Conservation (phyloP, 2,888 invertebrate genomes). For the Dilophus febrilis region DNA sequence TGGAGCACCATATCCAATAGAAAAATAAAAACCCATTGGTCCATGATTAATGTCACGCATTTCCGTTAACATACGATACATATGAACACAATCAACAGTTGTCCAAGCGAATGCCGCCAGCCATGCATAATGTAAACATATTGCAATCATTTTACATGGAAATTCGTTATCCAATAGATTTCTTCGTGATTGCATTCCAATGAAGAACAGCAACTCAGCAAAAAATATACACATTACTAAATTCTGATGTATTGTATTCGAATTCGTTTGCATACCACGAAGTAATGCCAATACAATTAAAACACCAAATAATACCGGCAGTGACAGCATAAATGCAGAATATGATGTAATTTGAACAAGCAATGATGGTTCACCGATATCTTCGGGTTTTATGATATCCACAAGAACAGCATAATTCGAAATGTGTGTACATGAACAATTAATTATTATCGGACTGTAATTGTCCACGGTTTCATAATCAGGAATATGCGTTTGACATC, state of each 20-base stretch:
- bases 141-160: slow-evolving; percentile 75
- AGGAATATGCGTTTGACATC: slow-evolving; percentile 69
- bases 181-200: slow-evolving; percentile 69
- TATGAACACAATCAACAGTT: slow-evolving; percentile 79
- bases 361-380: slow-evolving; percentile 72
- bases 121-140: slow-evolving; percentile 87
- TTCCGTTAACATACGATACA: slow-evolving; percentile 87
- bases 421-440: slow-evolving; percentile 84
- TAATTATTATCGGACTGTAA: slow-evolving; percentile 51
- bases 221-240: slow-evolving; percentile 79
- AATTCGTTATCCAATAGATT: slow-evolving; percentile 73
- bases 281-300: slow-evolving; percentile 66
- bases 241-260: slow-evolving; percentile 87
- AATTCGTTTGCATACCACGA: slow-evolving; percentile 73
- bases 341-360: slow-evolving; percentile 78
- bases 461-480: slow-evolving; percentile 30
- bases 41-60: slow-evolving; percentile 93
- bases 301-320: slow-evolving; percentile 61
- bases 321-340: slow-evolving; percentile 69
- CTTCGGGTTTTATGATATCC: slow-evolving; percentile 78
- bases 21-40: slow-evolving; percentile 80
- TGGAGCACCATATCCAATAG: slow-evolving; percentile 81
- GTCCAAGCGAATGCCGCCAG: slow-evolving; percentile 81
- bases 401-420: slow-evolving; percentile 83
- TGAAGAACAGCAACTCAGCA: slow-evolving; percentile 68